phyloP scores from a whole-genome alignment of 1,140 invertebrate species.

The Drosophila melanogaster region Release_6_plus_ISO1_MT NT_037436.4:18293501-18294000 shows the following conservation, averaged over 20 bases:
- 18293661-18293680: slow-evolving; percentile 97
- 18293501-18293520: slow-evolving; percentile 98
- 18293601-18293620: slow-evolving; percentile 96
- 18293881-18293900: slow-evolving; percentile 98
- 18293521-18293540: slow-evolving; percentile 94
- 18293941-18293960: slow-evolving; percentile 94
- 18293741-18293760: slow-evolving; percentile 99
- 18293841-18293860: slow-evolving; percentile 97
- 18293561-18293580: slow-evolving; percentile 95
- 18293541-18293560: slow-evolving; percentile 91
- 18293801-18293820: slow-evolving; percentile 99
- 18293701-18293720: slow-evolving; percentile 98
- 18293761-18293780: slow-evolving; percentile 98
- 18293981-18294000: slow-evolving; percentile 99
- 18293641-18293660: slow-evolving; percentile 95
- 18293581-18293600: slow-evolving; percentile 98
- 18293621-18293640: slow-evolving; percentile 94
- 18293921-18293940: slow-evolving; percentile 96
- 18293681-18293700: slow-evolving; percentile 98
- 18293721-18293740: slow-evolving; percentile 98
- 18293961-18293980: slow-evolving; percentile 98
- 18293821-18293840: slow-evolving; percentile 99
- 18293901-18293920: slow-evolving; percentile 98
- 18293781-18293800: slow-evolving; percentile 96
- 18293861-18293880: slow-evolving; percentile 99